phyloP scores from a whole-genome alignment of 2,888 invertebrate genomes.

The Caenorhabditis afra region DNA sequence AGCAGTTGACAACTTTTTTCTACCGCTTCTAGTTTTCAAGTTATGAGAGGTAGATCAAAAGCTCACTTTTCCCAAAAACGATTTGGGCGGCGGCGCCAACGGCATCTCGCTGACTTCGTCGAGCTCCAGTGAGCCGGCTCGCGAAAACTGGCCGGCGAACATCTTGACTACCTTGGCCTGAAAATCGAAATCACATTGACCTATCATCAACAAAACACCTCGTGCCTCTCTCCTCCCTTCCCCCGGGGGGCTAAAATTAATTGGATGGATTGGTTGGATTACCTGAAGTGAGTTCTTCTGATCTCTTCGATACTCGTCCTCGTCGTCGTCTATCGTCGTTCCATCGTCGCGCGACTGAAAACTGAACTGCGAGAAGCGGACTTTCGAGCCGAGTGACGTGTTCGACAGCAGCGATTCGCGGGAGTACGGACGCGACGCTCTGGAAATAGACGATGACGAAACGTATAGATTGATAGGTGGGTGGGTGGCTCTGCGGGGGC shows the following conservation, averaged over 20 bases:
- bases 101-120: conserved; percentile 17
- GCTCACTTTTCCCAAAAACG: conserved; percentile 52
- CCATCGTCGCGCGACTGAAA: conserved; percentile 52
- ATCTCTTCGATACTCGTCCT: conserved; percentile 28
- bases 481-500: conserved; percentile 18
- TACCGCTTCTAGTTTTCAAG: too few relatives aligned
- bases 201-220: neutral
- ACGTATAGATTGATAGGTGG: neutral
- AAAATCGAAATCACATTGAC: conserved; percentile 18
- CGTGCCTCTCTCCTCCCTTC: neutral
- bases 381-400: conserved; percentile 66
- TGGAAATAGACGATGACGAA: conserved; percentile 31
- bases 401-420: conserved; percentile 62
- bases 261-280: too few relatives aligned
- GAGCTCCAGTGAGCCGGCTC: conserved; percentile 43
- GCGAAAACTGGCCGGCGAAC: conserved; percentile 52
- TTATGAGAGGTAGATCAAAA: neutral
- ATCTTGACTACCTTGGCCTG: conserved; percentile 49
- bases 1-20: too few relatives aligned
- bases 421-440: conserved; percentile 64
- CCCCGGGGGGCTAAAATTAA: too few relatives aligned
- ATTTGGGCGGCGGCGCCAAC: conserved; percentile 34
- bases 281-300: conserved; percentile 50
- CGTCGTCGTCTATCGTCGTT: conserved; percentile 55
- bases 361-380: conserved; percentile 64